Percentiles rank a stretch among this genome's conserved stretches.
These are phyloP conservation scores for Anarhynchus alexandrinus DNA, from an alignment of 2,113 vertebrate species.

Conservation along the genomic window DNA sequence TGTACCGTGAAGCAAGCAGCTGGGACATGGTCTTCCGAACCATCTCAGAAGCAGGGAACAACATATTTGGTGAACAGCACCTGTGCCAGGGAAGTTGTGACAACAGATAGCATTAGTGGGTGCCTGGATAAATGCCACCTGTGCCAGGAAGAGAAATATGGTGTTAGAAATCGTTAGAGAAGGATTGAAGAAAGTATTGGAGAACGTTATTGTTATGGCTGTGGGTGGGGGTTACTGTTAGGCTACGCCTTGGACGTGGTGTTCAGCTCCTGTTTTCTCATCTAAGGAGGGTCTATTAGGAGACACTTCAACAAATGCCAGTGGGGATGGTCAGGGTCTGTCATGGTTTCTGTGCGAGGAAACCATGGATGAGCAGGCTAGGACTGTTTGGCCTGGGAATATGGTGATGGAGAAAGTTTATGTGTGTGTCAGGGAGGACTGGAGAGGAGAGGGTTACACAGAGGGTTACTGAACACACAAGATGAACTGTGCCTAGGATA, in stretches of 20 bases:
- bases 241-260: not conserved
- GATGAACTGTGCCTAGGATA: not conserved
- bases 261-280: not conserved
- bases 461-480: not conserved
- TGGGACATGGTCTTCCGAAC: not conserved
- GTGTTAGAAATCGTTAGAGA: not conserved
- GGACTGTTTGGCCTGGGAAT: not conserved
- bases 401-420: not conserved
- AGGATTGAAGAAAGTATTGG: not conserved
- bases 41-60: not conserved
- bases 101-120: not conserved
- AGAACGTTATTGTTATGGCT: rapidly evolving
- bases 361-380: not conserved
- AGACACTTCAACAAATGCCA: not conserved
- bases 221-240: not conserved
- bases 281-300: not conserved
- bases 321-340: not conserved
- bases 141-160: not conserved
- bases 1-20: not conserved
- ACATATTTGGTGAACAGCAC: rapidly evolving
- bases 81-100: not conserved
- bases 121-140: not conserved
- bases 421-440: not conserved
- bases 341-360: not conserved
- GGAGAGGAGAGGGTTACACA: not conserved